Conservation (phyloP, 2,113 vertebrate species). For the Takifugu flavidus region DNA sequence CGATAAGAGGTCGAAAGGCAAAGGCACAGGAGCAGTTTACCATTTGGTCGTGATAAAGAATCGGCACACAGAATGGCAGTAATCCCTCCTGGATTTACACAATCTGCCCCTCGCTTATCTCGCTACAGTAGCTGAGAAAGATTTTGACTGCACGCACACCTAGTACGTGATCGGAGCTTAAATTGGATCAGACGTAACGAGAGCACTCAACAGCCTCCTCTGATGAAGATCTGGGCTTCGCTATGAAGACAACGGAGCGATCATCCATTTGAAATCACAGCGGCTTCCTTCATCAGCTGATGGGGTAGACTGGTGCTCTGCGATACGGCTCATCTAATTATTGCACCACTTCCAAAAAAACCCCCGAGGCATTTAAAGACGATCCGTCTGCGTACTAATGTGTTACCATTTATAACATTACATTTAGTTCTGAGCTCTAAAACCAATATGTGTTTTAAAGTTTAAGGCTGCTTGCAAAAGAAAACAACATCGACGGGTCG, state of each 20-base stretch:
- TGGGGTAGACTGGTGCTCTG: no score
- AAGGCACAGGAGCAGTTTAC: constrained; percentile 38
- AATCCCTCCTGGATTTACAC: constrained; percentile 46
- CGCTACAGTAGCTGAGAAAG: constrained; percentile 13
- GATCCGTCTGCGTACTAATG: constrained; percentile 5
- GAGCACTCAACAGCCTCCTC: constrained; percentile 56
- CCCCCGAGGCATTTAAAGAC: constrained; percentile 3
- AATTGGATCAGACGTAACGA: constrained; percentile 59
- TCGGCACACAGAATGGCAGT: constrained; percentile 19
- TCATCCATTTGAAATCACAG: constrained; percentile 36
- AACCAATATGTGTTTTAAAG: constrained; percentile 51
- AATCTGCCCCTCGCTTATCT: constrained; percentile 33
- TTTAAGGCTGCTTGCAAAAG: constrained; percentile 49
- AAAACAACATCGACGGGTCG: constrained; percentile 18
- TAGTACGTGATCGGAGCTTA: constrained; percentile 34
- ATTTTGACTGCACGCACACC: constrained; percentile 46
- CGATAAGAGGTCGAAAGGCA: constrained; percentile 32
- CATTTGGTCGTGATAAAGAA: constrained; percentile 24
- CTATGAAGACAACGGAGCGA: constrained; percentile 34
- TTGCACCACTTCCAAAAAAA: constrained; percentile 18
- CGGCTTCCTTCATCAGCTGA: constrained; percentile 11
- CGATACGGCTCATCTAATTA: constrained; percentile 2
- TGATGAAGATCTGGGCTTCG: constrained; percentile 46
- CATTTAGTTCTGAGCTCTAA: constrained; percentile 39
- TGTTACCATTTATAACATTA: constrained; percentile 19